Evolutionary conservation across 2,888 invertebrate genomes (phyloP), one percentile per base, ranked within the genome.

Genomic region (Chrysotoxum bicinctum): DNA sequence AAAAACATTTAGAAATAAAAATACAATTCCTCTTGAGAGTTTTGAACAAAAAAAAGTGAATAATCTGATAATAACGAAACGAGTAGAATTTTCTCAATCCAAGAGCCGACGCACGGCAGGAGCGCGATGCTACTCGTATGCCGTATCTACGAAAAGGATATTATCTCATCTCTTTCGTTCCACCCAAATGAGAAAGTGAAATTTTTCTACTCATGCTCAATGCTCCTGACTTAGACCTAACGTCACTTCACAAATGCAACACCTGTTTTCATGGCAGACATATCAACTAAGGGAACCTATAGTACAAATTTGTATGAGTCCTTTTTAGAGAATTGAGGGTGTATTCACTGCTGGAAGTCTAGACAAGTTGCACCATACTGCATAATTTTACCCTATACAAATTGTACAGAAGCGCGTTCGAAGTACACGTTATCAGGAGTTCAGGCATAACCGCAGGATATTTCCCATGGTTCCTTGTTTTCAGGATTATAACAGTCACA

Each of bases 1-100:
- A 16, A 40, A 74, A 88, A 87, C 87, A 80, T 87, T 87, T 74
- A 73, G 87, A 89, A 87, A 87, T 81, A 88, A 89, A 88, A 87
- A 85, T 85, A 87, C 56, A 23, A 60, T 23, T 16, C 40, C 54
- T 54, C 23, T 52, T 43, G 37, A 75, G 62, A 75, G 69, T 35
- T 69, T 88, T 83, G 84, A 54, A 50, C 16, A 87, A 37, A 82
- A 83, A 86, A 81, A 74, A 87, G 54, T 26, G 58, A n/a, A 50
- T 12, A 66, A 52, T 52, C 32, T 23, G 8, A 60, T 16, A 16
- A 26, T 3, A 19, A 10, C 16, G 12, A n/a, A 26, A 26, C 7
- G 26, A 40, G 23, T 21, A 21, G 8, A 21, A 23, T 14, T 21
- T 16, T 14, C 3, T 58, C 9, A 16, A 58, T 19, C 23, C n/a